Evolutionary conservation across 1,140 invertebrate species (phyloP), one percentile per base, ranked within the genome.

Genomic region (Lithobius niger): DNA sequence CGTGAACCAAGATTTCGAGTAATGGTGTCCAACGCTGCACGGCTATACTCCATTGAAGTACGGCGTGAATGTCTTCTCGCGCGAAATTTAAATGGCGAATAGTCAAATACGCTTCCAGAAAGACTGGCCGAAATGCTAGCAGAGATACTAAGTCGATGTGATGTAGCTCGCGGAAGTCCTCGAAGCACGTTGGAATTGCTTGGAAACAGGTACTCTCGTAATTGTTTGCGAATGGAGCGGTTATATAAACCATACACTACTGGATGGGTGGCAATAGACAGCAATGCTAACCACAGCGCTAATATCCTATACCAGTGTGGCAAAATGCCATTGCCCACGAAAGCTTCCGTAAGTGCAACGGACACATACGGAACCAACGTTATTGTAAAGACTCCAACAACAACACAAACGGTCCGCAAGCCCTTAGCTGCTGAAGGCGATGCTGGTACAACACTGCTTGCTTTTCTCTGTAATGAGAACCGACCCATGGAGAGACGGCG

Each of bases 181-280:
- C 18, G 3, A 3, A 19, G 6, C 2, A 45, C 43, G 16, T 49
- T 6, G 26, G 10, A n/a, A 22, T 4, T 2, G 31, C 24, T 16
- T 3, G 56, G 61, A 53, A 47, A 57, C 15, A 62, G 27, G n/a
- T 36, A 61, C 3, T 55, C 49, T 36, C 47, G 4, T 3, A 62
- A 27, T 42, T 62, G 59, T 48, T 62, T 62, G 27, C 61, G 53
- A 24, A 62, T 62, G 18, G 57, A 54, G 1, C 61, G 43, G 49
- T 62, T 62, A 47, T 61, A 61, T 13, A 62, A 45, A 16, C 61
- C 61, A 48, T 62, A 62, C 2, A 62, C 55, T 13, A 62, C 52
- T 27, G 61, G 61, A 44, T 62, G 60, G 36, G 56, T 57, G 0
- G 57, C 52, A 19, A 55, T 49, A 1, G 54, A 44, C 1, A 53